Base-by-base conservation (phyloP, 2,113 vertebrate genomes). In the Chaetura pelagica region DNA sequence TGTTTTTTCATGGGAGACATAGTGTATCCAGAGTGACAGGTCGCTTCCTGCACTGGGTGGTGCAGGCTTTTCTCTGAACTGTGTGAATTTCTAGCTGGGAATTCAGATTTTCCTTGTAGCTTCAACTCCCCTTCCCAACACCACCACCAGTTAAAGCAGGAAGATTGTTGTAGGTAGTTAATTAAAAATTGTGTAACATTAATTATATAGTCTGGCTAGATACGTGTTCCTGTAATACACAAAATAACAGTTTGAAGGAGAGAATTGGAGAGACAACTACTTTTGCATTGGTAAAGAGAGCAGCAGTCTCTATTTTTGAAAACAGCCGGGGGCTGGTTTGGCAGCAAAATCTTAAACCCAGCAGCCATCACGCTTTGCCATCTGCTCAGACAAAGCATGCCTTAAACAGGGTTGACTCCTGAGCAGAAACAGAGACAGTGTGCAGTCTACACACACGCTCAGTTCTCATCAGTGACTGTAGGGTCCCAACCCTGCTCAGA, bases 111-210 rank as follows among this genome's bases (percentile, higher is more conserved):
- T 85, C 46, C 8, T 74, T 7, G 16, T 35, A 73, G 72, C 42
- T 42, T 90, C 35, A 49, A 62, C 49, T 9, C 12, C 51, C 51
- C 51, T 27, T 40, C 51, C 55, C 32, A 86, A 14, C 52, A 75
- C 22, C 38, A 67, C 24, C 35, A 51, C 57, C 52, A 68, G 32
- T 78, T 64, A 80, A 58, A 89, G 62, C 52, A 46, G 23, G 58
- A 87, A 68, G 54, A 67, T 67, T 58, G 52, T 64, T 84, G 23
- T 30, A 91, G 9, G 40, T 72, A 75, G 83, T 62, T 92, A 84
- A 95, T 94, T 94, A 68, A 91, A 94, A 94, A 63, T 81, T 89
- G 84, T 75, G 84, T 64, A 75, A 91, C 22, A n/a, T 81, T 94
- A 87, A 78, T 92, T 91, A 75, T n/a, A 21, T 64, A 59, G 64